phyloP scores from a whole-genome alignment of 2,888 invertebrate genomes.

The Papilio elwesi region DNA sequence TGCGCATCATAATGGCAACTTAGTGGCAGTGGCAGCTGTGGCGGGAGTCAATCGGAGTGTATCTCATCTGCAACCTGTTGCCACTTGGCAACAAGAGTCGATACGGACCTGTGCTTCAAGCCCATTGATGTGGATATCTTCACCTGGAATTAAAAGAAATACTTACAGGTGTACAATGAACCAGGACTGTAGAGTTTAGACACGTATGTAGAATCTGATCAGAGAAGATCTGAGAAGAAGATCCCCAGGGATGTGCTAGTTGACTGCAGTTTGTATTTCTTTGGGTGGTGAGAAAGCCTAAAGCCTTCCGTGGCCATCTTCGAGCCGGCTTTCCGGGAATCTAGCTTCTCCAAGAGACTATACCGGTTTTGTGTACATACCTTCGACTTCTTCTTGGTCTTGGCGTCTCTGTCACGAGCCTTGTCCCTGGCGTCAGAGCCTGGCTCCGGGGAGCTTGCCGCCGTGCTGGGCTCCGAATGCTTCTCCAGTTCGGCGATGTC shows the following conservation, averaged over 20 bases:
- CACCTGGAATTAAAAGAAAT: conserved; percentile 59
- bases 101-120: conserved; percentile 86
- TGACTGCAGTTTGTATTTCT: too few relatives aligned
- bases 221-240: too few relatives aligned
- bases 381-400: conserved; percentile 63
- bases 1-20: neutral
- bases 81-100: conserved; percentile 87
- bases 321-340: too few relatives aligned
- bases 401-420: conserved; percentile 43
- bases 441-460: conserved; percentile 44
- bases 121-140: conserved; percentile 75
- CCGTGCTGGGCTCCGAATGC: conserved; percentile 46
- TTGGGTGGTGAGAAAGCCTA: too few relatives aligned
- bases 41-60: conserved; percentile 61
- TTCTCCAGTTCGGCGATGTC: conserved; percentile 81
- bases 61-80: conserved; percentile 85
- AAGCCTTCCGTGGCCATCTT: too few relatives aligned
- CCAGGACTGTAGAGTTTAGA: too few relatives aligned
- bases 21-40: neutral
- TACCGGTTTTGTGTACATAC: too few relatives aligned
- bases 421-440: conserved; percentile 15
- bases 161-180: too few relatives aligned
- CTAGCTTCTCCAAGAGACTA: too few relatives aligned
- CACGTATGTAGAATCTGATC: too few relatives aligned
- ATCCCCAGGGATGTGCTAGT: too few relatives aligned